phyloP scores from a whole-genome alignment of 2,113 vertebrate genomes.

The Calonectris borealis region DNA sequence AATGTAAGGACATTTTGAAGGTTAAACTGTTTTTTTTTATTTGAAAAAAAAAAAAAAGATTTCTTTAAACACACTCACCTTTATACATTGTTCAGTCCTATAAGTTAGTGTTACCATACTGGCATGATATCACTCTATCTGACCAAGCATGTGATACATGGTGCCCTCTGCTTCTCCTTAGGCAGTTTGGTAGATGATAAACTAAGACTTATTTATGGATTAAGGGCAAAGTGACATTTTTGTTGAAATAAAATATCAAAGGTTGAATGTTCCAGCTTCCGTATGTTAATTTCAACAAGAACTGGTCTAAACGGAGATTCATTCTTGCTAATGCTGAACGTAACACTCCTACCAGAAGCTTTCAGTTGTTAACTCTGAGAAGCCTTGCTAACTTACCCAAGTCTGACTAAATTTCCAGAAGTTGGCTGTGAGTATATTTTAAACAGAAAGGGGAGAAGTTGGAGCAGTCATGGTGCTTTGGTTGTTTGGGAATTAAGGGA shows the following conservation, averaged over 20 bases:
- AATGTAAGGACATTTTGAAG: background rate
- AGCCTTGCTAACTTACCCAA: background rate
- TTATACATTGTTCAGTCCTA: background rate
- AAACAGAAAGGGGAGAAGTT: background rate
- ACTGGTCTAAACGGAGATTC: background rate
- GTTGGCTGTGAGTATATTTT: background rate
- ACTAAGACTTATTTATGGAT: background rate
- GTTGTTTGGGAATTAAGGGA: background rate
- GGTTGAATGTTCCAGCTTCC: background rate
- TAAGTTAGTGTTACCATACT: background rate
- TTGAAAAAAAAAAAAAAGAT: background rate
- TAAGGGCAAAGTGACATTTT: slow-evolving; percentile 18
- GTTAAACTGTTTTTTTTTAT: background rate
- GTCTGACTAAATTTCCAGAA: background rate
- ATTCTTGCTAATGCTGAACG: background rate
- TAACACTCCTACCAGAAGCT: background rate
- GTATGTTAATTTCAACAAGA: background rate
- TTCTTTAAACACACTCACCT: background rate
- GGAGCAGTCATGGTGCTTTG: background rate
- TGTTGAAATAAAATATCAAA: background rate
- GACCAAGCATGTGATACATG: background rate
- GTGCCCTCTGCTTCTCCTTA: slow-evolving; percentile 5
- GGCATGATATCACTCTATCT: background rate
- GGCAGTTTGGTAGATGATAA: slow-evolving; percentile 42
- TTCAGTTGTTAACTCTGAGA: background rate